A percentile compares a stretch with the other conserved stretches of the same genome.
phyloP scores from a whole-genome alignment of 2,888 invertebrate genomes.

The Acronicta aceris region DNA sequence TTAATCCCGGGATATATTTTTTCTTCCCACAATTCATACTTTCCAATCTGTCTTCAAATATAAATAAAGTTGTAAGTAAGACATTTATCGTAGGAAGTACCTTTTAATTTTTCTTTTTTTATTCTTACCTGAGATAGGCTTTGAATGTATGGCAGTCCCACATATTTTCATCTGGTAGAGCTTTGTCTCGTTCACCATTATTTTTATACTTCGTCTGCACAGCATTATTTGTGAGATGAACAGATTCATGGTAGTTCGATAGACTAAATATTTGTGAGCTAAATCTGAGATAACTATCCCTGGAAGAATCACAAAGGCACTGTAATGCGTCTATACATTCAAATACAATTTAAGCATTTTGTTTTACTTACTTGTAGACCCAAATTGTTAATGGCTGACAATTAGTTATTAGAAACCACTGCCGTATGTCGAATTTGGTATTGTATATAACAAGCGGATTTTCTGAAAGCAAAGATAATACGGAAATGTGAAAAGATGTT shows the following conservation, averaged over 20 bases:
- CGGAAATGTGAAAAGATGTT: not conserved
- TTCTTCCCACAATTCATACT: slow-evolving; percentile 94
- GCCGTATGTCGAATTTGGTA: slow-evolving; percentile 98
- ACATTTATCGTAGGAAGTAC: slow-evolving; percentile 18
- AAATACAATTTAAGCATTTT: not conserved
- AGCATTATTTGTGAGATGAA: slow-evolving; percentile 98
- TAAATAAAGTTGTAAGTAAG: slow-evolving; percentile 43
- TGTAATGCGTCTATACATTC: slow-evolving; percentile 7
- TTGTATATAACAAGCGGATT: slow-evolving; percentile 95
- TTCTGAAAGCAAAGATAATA: slow-evolving; percentile 89
- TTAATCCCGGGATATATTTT: slow-evolving; percentile 97
- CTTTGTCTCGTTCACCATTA: slow-evolving; percentile 91
- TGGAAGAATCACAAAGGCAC: slow-evolving; percentile 70
- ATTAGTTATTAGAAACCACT: slow-evolving; percentile 98
- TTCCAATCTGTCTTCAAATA: slow-evolving; percentile 91
- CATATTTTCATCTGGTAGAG: slow-evolving; percentile 97
- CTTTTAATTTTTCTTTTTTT: slow-evolving; percentile 7
- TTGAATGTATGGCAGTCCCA: slow-evolving; percentile 97
- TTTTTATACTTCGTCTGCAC: slow-evolving; percentile 96
- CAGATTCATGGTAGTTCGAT: slow-evolving; percentile 96
- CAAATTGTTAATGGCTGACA: slow-evolving; percentile 97
- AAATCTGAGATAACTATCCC: slow-evolving; percentile 97
- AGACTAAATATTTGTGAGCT: slow-evolving; percentile 96
- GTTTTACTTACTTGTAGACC: slow-evolving; percentile 94
- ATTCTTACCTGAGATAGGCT: slow-evolving; percentile 90